phyloP scores from a whole-genome alignment of 2,888 invertebrate genomes.

The Tachystola acroxantha region DNA sequence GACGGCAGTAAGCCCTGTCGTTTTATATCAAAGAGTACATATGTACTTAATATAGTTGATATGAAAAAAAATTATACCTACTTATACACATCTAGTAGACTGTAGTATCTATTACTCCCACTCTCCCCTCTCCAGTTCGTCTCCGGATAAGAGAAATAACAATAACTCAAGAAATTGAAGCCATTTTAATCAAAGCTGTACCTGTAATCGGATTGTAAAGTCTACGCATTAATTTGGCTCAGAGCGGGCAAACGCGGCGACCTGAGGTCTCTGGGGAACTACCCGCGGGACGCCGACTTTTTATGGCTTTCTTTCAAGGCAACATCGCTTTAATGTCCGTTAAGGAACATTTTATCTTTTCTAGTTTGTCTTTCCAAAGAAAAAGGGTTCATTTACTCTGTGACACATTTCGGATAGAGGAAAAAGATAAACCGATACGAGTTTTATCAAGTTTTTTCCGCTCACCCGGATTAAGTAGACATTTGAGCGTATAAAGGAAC shows the following conservation, averaged over 20 bases:
- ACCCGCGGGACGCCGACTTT: slow-evolving; percentile 48
- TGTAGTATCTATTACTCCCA: no score
- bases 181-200: slow-evolving; percentile 6
- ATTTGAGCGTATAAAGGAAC: slow-evolving; percentile 7
- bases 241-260: slow-evolving; percentile 29
- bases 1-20: no score
- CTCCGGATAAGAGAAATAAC: neutral
- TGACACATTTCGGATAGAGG: slow-evolving; percentile 62
- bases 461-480: slow-evolving; percentile 33
- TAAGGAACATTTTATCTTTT: slow-evolving; percentile 73
- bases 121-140: no score
- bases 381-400: slow-evolving; percentile 68
- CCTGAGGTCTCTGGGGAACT: slow-evolving; percentile 46
- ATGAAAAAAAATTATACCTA: no score
- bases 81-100: no score
- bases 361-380: slow-evolving; percentile 60
- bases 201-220: slow-evolving; percentile 29
- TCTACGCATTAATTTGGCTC: slow-evolving; percentile 61
- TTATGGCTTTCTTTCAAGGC: slow-evolving; percentile 60
- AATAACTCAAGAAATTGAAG: neutral
- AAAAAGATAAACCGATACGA: slow-evolving; percentile 56
- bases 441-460: slow-evolving; percentile 54
- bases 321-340: slow-evolving; percentile 68
- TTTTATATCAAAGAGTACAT: no score
- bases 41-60: no score